Evolutionary conservation across 2,888 invertebrate species (phyloP).

Genomic region (Hydriomena furcata): DNA sequence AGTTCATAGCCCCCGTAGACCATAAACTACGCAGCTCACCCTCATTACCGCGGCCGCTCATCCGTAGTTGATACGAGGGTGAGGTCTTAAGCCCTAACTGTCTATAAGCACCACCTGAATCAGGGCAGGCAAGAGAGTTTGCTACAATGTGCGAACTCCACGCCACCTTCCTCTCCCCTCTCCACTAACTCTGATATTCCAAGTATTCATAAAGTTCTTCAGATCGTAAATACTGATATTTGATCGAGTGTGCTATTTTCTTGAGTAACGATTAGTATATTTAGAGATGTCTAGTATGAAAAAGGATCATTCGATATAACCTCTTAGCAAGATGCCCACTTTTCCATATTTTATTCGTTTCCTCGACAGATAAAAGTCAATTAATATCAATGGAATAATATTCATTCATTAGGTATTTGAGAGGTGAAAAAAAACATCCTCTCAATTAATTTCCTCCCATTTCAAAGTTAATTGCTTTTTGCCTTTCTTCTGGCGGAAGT

Average conservation of each 20-base stretch:
- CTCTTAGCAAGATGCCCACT: neutral
- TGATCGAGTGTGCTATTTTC: too few relatives aligned
- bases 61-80: constrained; percentile 70
- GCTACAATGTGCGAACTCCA: constrained; percentile 49
- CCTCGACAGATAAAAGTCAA: constrained; percentile 10
- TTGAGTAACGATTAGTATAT: too few relatives aligned
- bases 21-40: constrained; percentile 75
- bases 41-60: constrained; percentile 74
- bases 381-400: constrained; percentile 25
- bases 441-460: constrained; percentile 37
- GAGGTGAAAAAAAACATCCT: constrained; percentile 34
- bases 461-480: constrained; percentile 39
- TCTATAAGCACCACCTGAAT: constrained; percentile 45
- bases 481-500: constrained; percentile 35
- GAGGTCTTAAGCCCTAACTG: constrained; percentile 47
- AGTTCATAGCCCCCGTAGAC: constrained; percentile 55
- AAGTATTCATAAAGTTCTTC: too few relatives aligned
- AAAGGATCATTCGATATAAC: constrained; percentile 1
- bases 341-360: constrained; percentile 24
- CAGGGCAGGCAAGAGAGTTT: constrained; percentile 16
- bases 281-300: neutral
- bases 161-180: neutral
- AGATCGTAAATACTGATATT: too few relatives aligned
- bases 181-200: neutral
- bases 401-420: constrained; percentile 30